These are phyloP conservation scores for Cyprinodon variegatus DNA, from an alignment of 2,113 vertebrate genomes.

Conservation along the genomic window DNA sequence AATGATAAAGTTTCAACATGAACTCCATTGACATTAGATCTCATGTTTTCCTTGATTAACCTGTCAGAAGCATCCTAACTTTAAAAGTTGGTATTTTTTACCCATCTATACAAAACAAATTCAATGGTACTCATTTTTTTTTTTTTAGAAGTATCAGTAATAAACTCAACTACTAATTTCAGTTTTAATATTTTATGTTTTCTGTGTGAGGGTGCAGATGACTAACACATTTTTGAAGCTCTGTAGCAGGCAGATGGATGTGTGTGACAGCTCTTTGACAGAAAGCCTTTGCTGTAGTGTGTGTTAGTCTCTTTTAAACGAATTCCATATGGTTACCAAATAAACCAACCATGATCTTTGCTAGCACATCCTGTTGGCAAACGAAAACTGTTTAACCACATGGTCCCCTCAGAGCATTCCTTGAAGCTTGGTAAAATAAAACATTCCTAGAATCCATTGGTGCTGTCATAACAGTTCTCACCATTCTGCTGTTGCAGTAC, in stretches of 20 bases:
- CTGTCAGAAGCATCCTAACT: too few relatives aligned
- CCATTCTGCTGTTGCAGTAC: not conserved
- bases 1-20: too few relatives aligned
- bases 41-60: not conserved
- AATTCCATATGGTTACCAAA: constrained; percentile 40
- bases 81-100: not conserved
- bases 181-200: constrained; percentile 31
- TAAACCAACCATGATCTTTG: constrained; percentile 27
- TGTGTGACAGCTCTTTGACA: constrained; percentile 34
- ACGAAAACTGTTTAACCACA: constrained; percentile 33
- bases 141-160: not conserved
- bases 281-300: constrained; percentile 39
- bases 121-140: not conserved
- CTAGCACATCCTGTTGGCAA: constrained; percentile 45
- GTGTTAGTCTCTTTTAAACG: constrained; percentile 50
- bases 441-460: constrained; percentile 24
- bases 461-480: not conserved
- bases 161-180: not conserved
- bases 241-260: constrained; percentile 33
- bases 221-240: constrained; percentile 36
- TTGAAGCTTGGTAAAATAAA: constrained; percentile 39
- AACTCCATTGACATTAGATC: too few relatives aligned
- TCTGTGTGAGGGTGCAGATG: constrained; percentile 27
- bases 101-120: not conserved
- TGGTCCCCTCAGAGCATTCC: constrained; percentile 32